Conservation (phyloP, 2,113 vertebrate species). For the Platichthys flesus region DNA sequence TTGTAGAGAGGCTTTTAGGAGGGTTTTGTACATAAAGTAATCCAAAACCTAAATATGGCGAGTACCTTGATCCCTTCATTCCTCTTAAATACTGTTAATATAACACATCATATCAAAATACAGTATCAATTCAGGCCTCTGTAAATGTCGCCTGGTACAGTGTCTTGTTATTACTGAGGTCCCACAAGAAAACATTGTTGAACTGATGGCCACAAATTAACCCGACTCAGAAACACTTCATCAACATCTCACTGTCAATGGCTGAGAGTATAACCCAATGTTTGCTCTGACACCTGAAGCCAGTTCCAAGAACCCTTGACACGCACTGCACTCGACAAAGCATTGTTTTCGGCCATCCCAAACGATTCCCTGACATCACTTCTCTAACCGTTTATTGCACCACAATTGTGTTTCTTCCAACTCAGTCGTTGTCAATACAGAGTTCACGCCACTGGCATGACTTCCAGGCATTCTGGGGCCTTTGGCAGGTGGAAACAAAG, state of each 20-base stretch:
- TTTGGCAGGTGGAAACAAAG: slow-evolving; percentile 9
- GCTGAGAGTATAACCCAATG: background rate
- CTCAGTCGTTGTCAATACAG: slow-evolving; percentile 11
- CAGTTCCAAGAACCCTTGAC: slow-evolving; percentile 15
- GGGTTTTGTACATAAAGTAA: slow-evolving; percentile 26
- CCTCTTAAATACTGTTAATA: slow-evolving; percentile 56
- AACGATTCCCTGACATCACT: background rate
- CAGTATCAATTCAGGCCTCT: slow-evolving; percentile 57
- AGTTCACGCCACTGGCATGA: background rate
- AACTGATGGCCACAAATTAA: slow-evolving; percentile 24
- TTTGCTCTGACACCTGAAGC: slow-evolving; percentile 22
- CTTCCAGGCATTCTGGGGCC: slow-evolving; percentile 35
- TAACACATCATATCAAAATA: slow-evolving; percentile 34
- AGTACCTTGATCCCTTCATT: slow-evolving; percentile 77
- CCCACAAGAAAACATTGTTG: slow-evolving; percentile 33
- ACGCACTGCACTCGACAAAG: background rate
- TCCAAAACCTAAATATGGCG: slow-evolving; percentile 56
- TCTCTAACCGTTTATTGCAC: background rate
- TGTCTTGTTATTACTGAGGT: slow-evolving; percentile 48
- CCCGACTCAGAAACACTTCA: slow-evolving; percentile 4
- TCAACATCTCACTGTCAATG: background rate
- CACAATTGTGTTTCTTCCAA: background rate
- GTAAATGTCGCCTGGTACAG: slow-evolving; percentile 16
- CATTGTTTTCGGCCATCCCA: slow-evolving; percentile 6
- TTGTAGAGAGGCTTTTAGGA: slow-evolving; percentile 48